Evolutionary conservation across 2,888 invertebrate species (phyloP).

Genomic region (Cheilosia vulpina): DNA sequence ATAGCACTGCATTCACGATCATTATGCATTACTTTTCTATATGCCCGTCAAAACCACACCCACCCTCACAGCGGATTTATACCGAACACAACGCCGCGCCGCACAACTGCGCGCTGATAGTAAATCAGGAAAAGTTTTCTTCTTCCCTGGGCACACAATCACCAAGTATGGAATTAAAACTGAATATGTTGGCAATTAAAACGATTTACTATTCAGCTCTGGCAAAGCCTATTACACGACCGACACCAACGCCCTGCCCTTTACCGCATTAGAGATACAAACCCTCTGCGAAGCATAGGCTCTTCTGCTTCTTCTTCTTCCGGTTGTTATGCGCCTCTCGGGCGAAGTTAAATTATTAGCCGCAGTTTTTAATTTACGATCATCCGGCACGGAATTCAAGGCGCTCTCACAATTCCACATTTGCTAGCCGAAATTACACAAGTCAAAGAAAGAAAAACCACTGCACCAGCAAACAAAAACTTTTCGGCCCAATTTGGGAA

Average conservation of each 20-base stretch:
- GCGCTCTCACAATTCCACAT: slow-evolving; percentile 64
- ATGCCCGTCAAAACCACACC: slow-evolving; percentile 38
- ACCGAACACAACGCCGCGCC: slow-evolving; percentile 18
- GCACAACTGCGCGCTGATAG: slow-evolving; percentile 29
- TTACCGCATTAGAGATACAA: slow-evolving; percentile 39
- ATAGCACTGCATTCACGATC: slow-evolving; percentile 4
- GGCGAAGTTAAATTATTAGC: slow-evolving; percentile 67
- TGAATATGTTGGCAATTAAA: slow-evolving; percentile 70
- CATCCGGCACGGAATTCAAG: slow-evolving; percentile 62
- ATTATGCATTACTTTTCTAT: slow-evolving; percentile 11
- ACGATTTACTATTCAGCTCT: slow-evolving; percentile 62
- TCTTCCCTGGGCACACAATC: slow-evolving; percentile 10
- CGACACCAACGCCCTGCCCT: slow-evolving; percentile 1
- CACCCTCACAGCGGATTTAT: slow-evolving; percentile 24
- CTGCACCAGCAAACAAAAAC: slow-evolving; percentile 47
- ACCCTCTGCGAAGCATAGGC: slow-evolving; percentile 13
- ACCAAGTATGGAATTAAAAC: slow-evolving; percentile 60
- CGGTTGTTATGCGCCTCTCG: background rate
- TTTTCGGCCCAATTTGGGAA: slow-evolving; percentile 56
- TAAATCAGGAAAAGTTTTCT: slow-evolving; percentile 68
- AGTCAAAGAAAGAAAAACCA: background rate
- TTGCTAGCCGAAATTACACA: slow-evolving; percentile 36
- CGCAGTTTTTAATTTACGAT: slow-evolving; percentile 70
- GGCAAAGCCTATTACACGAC: slow-evolving; percentile 41
- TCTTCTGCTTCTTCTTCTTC: slow-evolving; percentile 38